Evolutionary conservation across 1,140 invertebrate genomes (phyloP).

Genomic region (Daktulosphaira vitifoliae): DNA sequence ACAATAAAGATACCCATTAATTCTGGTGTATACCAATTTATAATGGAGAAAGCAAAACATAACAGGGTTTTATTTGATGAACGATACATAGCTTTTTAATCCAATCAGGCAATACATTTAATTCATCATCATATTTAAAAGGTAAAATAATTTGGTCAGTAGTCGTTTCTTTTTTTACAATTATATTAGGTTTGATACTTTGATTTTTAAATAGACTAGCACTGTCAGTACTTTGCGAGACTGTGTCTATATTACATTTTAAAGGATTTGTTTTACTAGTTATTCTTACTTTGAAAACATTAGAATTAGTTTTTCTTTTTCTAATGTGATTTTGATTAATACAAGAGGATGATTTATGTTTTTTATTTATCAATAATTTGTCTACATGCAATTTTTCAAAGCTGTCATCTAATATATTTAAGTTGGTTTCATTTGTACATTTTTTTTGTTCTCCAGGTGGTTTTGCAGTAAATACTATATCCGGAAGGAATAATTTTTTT

Average conservation of each 20-base stretch:
- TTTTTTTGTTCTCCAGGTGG: background rate
- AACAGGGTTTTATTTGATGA: background rate
- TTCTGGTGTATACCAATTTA: too few species aligned
- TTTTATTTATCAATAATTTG: background rate
- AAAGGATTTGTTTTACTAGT: too few species aligned
- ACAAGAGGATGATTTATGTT: background rate
- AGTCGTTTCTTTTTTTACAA: too few species aligned
- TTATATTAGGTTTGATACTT: too few species aligned
- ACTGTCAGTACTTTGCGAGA: too few species aligned
- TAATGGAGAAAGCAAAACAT: background rate
- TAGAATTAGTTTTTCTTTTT: too few species aligned
- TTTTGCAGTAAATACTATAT: background rate
- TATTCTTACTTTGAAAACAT: too few species aligned
- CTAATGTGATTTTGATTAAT: too few species aligned
- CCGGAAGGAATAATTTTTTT: constrained; percentile 18
- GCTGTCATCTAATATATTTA: background rate
- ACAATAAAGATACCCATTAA: too few species aligned
- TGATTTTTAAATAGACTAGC: too few species aligned
- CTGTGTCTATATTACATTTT: too few species aligned
- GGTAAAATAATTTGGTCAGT: too few species aligned
- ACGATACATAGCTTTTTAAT: background rate
- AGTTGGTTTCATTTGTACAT: background rate
- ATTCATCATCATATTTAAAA: background rate
- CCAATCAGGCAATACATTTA: background rate
- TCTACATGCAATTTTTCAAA: background rate